Conservation (phyloP, 2,113 vertebrate genomes). For the Falcunculus frontatus region DNA sequence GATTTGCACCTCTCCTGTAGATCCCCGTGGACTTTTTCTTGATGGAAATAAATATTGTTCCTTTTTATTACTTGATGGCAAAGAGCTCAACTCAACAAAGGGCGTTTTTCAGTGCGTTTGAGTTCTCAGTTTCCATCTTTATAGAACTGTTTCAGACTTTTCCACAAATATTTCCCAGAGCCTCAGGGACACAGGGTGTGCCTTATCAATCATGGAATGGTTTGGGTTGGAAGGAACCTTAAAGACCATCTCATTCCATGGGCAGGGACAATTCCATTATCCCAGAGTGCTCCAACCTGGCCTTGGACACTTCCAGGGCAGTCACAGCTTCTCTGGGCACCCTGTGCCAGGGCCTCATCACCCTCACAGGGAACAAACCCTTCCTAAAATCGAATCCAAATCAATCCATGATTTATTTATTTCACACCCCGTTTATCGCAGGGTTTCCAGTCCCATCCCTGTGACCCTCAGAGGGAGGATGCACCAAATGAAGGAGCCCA, state of each 20-base stretch:
- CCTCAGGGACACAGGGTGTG: neutral
- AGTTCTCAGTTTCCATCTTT: neutral
- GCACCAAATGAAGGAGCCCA: neutral
- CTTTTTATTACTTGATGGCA: neutral
- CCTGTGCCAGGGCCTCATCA: neutral
- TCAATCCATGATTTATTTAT: rapidly evolving
- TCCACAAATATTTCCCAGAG: neutral
- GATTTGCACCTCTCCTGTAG: neutral
- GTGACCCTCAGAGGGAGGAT: rapidly evolving
- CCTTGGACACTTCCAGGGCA: neutral
- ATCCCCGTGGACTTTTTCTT: neutral
- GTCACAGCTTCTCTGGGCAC: neutral
- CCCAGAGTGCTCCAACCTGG: neutral
- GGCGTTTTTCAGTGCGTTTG: neutral
- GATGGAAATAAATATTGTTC: neutral
- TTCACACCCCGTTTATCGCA: rapidly evolving
- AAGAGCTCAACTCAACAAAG: neutral
- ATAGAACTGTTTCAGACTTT: neutral
- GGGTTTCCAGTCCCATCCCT: rapidly evolving
- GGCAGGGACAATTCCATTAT: neutral
- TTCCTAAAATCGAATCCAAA: neutral
- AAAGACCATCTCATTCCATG: neutral
- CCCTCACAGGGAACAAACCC: neutral
- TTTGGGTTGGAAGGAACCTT: neutral
- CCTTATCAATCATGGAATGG: neutral